A percentile compares a stretch with the other conserved stretches of the same genome.
Conservation (phyloP, 2,113 vertebrate species). For the Nyctereutes procyonoides region DNA sequence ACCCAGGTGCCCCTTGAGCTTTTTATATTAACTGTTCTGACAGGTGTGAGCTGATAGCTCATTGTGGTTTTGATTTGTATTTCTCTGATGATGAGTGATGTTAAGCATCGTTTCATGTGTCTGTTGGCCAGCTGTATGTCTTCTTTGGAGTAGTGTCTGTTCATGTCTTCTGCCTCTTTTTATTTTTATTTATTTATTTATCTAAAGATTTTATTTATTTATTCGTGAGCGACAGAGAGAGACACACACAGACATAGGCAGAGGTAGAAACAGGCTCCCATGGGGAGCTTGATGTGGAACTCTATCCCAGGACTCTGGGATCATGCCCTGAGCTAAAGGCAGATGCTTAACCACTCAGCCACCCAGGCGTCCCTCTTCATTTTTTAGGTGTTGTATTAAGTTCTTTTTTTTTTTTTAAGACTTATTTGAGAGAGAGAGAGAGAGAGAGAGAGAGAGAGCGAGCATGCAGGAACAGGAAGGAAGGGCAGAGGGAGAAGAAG, state of each 20-base stretch:
- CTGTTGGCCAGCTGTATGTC: background rate
- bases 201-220: too few species aligned
- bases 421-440: background rate
- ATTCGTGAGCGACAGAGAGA: too few species aligned
- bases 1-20: background rate
- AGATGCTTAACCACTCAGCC: too few species aligned
- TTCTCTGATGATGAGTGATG: background rate
- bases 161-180: background rate
- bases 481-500: background rate
- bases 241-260: too few species aligned
- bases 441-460: background rate
- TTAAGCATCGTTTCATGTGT: background rate
- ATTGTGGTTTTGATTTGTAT: background rate
- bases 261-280: too few species aligned
- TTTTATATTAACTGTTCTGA: background rate
- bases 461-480: background rate
- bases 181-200: background rate
- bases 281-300: too few species aligned
- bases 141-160: background rate
- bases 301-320: too few species aligned
- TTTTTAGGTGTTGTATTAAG: background rate
- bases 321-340: too few species aligned
- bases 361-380: too few species aligned
- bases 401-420: background rate
- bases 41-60: background rate